Conservation (phyloP, 1,140 invertebrate genomes). For the Neodiprion fabricii region DNA sequence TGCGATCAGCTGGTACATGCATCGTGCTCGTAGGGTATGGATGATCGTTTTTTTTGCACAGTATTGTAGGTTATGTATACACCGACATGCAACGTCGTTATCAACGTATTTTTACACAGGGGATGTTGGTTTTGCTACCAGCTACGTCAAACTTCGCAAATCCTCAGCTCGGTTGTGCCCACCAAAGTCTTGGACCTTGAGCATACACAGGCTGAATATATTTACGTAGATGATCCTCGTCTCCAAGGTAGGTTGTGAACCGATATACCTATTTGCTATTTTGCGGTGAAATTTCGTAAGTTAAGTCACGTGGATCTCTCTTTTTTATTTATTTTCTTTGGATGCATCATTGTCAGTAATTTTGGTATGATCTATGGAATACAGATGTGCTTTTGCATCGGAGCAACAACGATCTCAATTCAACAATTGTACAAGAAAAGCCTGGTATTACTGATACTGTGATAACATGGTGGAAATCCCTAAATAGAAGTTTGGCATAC, state of each 20-base stretch:
- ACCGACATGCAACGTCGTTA: slow-evolving; percentile 6
- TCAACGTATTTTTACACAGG: slow-evolving; percentile 34
- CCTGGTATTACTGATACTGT: slow-evolving; percentile 39
- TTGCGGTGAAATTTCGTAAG: no score
- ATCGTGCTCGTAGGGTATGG: slow-evolving; percentile 47
- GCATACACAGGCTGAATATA: slow-evolving; percentile 51
- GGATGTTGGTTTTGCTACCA: slow-evolving; percentile 54
- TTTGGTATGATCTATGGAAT: slow-evolving; percentile 25
- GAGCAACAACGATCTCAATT: slow-evolving; percentile 40
- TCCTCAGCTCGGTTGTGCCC: slow-evolving; percentile 44
- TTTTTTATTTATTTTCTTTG: no score
- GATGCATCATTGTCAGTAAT: not conserved
- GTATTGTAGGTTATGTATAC: slow-evolving; percentile 12
- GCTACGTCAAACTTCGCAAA: slow-evolving; percentile 44
- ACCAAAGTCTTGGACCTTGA: slow-evolving; percentile 51
- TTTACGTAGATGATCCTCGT: slow-evolving; percentile 57
- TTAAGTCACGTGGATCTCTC: not conserved
- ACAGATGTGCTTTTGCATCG: slow-evolving; percentile 47
- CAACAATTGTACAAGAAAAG: slow-evolving; percentile 34
- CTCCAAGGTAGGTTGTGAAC: slow-evolving; percentile 46
- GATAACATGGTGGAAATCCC: slow-evolving; percentile 50
- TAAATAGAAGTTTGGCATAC: slow-evolving; percentile 43
- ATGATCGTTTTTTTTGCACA: slow-evolving; percentile 13
- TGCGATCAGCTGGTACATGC: slow-evolving; percentile 41
- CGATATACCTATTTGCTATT: slow-evolving; percentile 8